These are phyloP conservation scores for Agraylea sexmaculata DNA, from an alignment of 1,140 invertebrate genomes.

Conservation along the genomic window DNA sequence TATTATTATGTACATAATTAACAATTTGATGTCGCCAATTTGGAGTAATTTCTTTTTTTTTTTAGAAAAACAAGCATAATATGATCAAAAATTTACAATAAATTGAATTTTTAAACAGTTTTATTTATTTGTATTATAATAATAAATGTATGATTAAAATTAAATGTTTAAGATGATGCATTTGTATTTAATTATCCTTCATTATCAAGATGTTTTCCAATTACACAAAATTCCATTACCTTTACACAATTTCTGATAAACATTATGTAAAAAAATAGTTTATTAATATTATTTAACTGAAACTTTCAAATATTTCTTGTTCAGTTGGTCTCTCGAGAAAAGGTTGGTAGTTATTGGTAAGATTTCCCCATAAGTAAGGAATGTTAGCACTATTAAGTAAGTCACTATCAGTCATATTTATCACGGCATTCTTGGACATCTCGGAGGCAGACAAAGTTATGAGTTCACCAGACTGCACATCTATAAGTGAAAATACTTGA, in stretches of 20 bases:
- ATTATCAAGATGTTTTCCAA: neutral
- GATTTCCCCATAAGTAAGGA: too few species aligned
- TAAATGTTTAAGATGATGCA: neutral
- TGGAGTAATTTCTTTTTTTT: neutral
- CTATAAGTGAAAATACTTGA: conserved; percentile 18
- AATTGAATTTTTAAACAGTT: neutral
- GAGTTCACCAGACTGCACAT: conserved; percentile 20
- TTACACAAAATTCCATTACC: too few species aligned
- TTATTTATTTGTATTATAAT: neutral
- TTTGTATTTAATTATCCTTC: neutral
- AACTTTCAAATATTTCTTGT: too few species aligned
- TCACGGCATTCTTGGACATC: conserved; percentile 17
- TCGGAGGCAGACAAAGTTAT: conserved; percentile 17
- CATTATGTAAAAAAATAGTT: too few species aligned
- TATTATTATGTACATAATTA: too few species aligned
- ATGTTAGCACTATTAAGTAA: neutral
- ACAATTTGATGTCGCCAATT: neutral
- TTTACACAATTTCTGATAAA: too few species aligned
- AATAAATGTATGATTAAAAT: neutral
- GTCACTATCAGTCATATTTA: conserved; percentile 16
- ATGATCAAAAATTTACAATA: neutral
- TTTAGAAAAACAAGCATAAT: neutral
- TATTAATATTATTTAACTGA: too few species aligned
- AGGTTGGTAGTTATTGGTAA: too few species aligned
- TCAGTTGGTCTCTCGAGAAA: too few species aligned